These are phyloP conservation scores for Ctenodactylus gundi DNA, from an alignment of 2,113 vertebrate species.

Conservation along the genomic window DNA sequence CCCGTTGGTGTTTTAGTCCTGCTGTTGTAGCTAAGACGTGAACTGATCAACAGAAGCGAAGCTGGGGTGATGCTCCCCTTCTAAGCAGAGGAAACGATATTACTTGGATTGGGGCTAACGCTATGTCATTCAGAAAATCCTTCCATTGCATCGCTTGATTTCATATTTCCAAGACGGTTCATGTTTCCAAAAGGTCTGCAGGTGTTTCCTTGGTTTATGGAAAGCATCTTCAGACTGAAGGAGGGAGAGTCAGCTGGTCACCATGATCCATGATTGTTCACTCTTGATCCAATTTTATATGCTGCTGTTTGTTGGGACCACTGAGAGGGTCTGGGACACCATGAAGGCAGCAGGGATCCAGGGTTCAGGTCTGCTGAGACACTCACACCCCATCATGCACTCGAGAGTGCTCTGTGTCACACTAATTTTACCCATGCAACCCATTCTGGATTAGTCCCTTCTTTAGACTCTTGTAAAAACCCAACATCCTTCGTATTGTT, in stretches of 20 bases:
- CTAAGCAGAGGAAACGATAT: too few species aligned
- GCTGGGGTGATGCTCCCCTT: rapidly evolving
- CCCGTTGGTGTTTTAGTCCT: not conserved
- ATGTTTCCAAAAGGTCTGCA: too few species aligned
- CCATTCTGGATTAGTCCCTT: not conserved
- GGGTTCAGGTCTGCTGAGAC: rapidly evolving
- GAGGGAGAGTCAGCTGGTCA: not conserved
- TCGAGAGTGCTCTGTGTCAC: too few species aligned
- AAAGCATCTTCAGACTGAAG: not conserved
- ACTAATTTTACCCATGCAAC: not conserved
- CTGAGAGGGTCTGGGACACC: not conserved
- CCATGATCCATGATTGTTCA: not conserved
- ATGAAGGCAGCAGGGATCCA: not conserved
- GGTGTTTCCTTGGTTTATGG: not conserved
- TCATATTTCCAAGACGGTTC: not conserved
- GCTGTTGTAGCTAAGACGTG: not conserved
- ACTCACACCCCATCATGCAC: too few species aligned
- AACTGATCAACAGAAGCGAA: not conserved
- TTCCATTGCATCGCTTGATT: not conserved
- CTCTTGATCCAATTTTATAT: not conserved
- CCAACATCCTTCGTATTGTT: not conserved
- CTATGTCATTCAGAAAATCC: not conserved
- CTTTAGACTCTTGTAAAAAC: not conserved
- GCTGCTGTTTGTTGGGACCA: not conserved
- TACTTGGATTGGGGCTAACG: rapidly evolving